Evolutionary conservation across 2,113 vertebrate genomes (phyloP).

Genomic region (Myiozetetes cayanensis): DNA sequence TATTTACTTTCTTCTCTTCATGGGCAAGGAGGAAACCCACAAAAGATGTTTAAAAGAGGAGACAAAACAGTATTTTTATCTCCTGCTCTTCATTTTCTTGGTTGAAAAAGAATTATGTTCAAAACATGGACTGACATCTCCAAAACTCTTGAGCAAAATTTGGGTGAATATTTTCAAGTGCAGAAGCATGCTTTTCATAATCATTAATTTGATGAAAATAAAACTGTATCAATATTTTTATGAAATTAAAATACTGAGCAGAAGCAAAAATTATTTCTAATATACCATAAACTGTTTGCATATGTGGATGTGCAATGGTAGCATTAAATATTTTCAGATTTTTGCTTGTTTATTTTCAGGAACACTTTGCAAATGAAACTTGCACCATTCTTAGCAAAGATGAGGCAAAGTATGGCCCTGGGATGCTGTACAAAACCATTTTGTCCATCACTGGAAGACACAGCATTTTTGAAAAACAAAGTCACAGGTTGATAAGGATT

Average conservation of each 20-base stretch:
- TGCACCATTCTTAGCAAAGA: not conserved
- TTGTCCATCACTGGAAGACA: not conserved
- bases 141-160: not conserved
- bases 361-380: not conserved
- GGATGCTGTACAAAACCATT: not conserved
- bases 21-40: not conserved
- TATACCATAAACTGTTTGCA: not conserved
- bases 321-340: not conserved
- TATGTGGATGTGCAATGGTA: not conserved
- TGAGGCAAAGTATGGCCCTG: not conserved
- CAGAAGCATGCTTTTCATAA: not conserved
- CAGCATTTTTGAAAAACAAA: not conserved
- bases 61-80: not conserved
- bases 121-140: not conserved
- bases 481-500: not conserved
- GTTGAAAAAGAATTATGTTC: not conserved
- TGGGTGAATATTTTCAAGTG: not conserved
- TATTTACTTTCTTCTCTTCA: not conserved
- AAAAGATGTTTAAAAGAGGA: not conserved
- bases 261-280: not conserved
- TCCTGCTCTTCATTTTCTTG: not conserved
- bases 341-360: not conserved
- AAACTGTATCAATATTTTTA: not conserved
- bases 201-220: not conserved
- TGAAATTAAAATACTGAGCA: not conserved